Evolutionary conservation across 2,888 invertebrate genomes (phyloP).

Genomic region (Spisula solida): DNA sequence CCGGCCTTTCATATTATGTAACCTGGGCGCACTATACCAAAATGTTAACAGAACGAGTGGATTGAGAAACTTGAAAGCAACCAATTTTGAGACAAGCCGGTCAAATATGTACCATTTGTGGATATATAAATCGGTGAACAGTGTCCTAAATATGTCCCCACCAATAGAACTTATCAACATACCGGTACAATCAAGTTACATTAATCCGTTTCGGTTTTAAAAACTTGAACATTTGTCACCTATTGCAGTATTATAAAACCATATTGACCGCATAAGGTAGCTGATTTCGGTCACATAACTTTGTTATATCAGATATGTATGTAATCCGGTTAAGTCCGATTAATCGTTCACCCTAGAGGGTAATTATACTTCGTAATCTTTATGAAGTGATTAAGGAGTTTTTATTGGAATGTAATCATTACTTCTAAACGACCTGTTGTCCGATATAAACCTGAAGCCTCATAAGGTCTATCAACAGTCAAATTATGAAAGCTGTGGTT

Average conservation of each 20-base stretch:
- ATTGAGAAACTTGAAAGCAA: too few relatives aligned
- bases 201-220: neutral
- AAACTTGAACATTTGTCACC: neutral
- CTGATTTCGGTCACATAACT: constrained; percentile 2
- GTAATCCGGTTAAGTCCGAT: neutral
- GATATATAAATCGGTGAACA: neutral
- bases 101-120: too few relatives aligned
- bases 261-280: neutral
- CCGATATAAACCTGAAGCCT: neutral
- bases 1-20: too few relatives aligned
- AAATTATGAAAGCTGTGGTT: neutral
- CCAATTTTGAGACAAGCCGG: too few relatives aligned
- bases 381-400: neutral
- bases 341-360: constrained; percentile 7
- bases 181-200: neutral
- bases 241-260: neutral
- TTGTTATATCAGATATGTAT: neutral
- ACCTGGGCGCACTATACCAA: too few relatives aligned
- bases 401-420: neutral
- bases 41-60: too few relatives aligned
- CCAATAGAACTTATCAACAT: neutral
- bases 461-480: neutral
- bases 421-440: neutral
- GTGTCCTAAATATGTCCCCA: neutral
- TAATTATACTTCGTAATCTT: neutral